Evolutionary conservation across 2,113 vertebrate genomes (phyloP).

Genomic region (Origma solitaria): DNA sequence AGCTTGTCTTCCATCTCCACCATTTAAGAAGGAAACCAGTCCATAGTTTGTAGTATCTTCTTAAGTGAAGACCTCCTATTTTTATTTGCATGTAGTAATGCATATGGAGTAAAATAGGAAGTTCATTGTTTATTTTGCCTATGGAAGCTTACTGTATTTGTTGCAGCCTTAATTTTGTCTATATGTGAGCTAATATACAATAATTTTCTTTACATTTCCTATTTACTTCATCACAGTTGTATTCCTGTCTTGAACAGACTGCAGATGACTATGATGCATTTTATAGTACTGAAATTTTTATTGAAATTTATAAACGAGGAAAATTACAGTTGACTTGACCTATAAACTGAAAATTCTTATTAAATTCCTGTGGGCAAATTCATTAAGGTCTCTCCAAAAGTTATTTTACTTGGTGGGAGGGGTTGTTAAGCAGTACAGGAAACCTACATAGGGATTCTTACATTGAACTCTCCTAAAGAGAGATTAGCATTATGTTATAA

Average conservation of each 20-base stretch:
- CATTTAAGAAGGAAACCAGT: not conserved
- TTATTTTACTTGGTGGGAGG: not conserved
- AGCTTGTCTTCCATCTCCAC: not conserved
- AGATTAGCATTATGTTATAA: not conserved
- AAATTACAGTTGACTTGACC: not conserved
- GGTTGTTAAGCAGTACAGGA: not conserved
- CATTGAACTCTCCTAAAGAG: not conserved
- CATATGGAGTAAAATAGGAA: not conserved
- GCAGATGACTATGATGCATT: not conserved
- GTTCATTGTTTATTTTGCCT: not conserved
- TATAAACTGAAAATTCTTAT: not conserved
- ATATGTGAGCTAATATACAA: not conserved
- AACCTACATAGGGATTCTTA: not conserved
- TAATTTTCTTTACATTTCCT: not conserved
- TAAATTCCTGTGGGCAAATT: not conserved
- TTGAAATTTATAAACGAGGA: not conserved
- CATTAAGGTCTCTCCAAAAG: not conserved
- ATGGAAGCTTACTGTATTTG: not conserved
- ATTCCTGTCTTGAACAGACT: not conserved
- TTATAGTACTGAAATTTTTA: not conserved
- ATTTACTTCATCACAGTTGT: not conserved
- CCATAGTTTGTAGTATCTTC: not conserved
- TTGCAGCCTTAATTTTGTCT: not conserved
- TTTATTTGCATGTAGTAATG: not conserved
- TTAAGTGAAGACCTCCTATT: not conserved